These are phyloP conservation scores for Drosophila cognata DNA, from an alignment of 2,888 invertebrate genomes.

Conservation along the genomic window DNA sequence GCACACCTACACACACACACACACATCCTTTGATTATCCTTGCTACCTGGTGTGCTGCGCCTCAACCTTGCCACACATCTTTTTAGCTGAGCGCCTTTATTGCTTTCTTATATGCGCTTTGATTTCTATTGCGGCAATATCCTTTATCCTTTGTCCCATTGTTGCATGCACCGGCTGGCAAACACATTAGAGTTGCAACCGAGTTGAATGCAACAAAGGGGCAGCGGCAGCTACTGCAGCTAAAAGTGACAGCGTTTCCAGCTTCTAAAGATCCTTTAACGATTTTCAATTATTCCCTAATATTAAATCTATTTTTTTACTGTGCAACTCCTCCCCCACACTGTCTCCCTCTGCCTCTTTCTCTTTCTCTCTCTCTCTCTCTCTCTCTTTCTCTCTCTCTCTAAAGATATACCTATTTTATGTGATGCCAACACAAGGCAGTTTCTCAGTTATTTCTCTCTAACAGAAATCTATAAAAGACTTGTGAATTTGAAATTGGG, in stretches of 20 bases:
- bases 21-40: slow-evolving; percentile 21
- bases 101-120: slow-evolving; percentile 74
- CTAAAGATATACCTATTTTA: background rate
- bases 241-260: slow-evolving; percentile 43
- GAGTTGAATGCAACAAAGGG: slow-evolving; percentile 23
- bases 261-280: slow-evolving; percentile 35
- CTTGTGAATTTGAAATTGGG: background rate
- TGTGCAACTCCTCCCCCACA: background rate
- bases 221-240: slow-evolving; percentile 2
- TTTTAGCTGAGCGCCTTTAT: slow-evolving; percentile 48
- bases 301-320: slow-evolving; percentile 31
- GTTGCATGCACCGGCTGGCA: slow-evolving; percentile 80
- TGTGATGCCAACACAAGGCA: background rate
- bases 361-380: background rate
- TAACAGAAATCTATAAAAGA: background rate
- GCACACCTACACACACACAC: slow-evolving; percentile 34
- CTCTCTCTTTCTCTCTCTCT: background rate
- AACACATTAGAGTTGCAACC: slow-evolving; percentile 72
- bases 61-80: background rate
- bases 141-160: slow-evolving; percentile 71
- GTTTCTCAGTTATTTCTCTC: background rate
- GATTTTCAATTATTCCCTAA: slow-evolving; percentile 38
- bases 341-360: background rate
- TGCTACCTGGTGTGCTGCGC: slow-evolving; percentile 26
- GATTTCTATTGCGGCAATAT: slow-evolving; percentile 79